Evolutionary conservation across 2,113 vertebrate genomes (phyloP).

Genomic region (Castor canadensis): DNA sequence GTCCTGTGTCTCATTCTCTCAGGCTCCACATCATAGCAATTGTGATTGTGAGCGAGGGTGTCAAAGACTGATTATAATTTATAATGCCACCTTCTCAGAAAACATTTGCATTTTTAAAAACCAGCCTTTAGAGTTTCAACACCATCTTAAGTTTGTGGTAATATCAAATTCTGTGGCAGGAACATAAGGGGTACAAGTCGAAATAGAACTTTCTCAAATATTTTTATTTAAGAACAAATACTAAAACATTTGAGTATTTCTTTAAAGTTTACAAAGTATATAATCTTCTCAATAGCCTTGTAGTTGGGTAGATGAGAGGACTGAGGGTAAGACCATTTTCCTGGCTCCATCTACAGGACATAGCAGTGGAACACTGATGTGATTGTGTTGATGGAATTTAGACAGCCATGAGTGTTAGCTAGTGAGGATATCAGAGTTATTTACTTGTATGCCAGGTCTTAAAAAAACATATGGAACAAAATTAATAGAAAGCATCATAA

Average conservation of each 20-base stretch:
- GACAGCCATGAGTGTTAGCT: background rate
- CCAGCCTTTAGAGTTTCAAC: background rate
- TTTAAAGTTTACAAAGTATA: background rate
- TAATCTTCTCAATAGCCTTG: background rate
- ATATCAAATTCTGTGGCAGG: background rate
- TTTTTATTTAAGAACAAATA: background rate
- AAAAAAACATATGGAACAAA: background rate
- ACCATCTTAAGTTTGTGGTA: background rate
- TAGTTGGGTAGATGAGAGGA: background rate
- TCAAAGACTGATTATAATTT: background rate
- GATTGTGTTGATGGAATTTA: background rate
- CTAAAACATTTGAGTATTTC: background rate
- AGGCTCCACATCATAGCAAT: background rate
- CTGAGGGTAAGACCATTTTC: background rate
- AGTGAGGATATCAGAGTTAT: background rate
- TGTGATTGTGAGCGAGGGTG: background rate
- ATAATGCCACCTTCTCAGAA: constrained; percentile 5
- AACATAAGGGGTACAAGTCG: background rate
- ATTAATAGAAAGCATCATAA: background rate
- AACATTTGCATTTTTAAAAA: background rate
- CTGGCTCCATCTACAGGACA: background rate
- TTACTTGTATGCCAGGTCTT: background rate
- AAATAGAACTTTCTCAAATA: background rate
- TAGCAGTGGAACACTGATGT: background rate
- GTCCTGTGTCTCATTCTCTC: background rate